These are phyloP conservation scores for Trachymyrmex cornetzi DNA, from an alignment of 1,140 invertebrate species.

Conservation along the genomic window DNA sequence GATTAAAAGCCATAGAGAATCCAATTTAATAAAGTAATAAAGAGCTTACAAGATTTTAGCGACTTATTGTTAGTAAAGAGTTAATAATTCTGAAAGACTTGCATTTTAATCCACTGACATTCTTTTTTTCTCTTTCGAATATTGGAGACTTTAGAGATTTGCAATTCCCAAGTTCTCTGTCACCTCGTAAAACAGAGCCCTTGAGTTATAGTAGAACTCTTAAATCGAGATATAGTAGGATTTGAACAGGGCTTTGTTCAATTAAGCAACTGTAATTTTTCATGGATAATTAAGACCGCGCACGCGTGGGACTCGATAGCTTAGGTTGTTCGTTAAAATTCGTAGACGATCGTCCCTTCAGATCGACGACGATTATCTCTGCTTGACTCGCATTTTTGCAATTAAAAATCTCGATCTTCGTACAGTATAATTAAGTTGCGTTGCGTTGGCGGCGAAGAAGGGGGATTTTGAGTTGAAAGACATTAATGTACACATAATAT, in stretches of 20 bases:
- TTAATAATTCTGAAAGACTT: background rate
- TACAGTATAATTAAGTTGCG: conserved; percentile 40
- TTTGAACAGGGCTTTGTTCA: conserved; percentile 22
- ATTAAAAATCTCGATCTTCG: conserved; percentile 62
- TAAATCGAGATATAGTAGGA: conserved; percentile 11
- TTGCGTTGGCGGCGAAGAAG: too few species aligned
- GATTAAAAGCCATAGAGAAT: conserved; percentile 9
- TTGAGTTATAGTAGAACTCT: conserved; percentile 16
- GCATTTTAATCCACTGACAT: background rate
- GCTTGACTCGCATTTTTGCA: conserved; percentile 26
- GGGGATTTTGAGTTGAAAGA: conserved; percentile 13
- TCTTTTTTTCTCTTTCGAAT: background rate
- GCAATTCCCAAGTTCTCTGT: background rate
- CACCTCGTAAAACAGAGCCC: background rate
- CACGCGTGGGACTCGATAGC: conserved; percentile 18
- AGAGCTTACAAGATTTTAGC: background rate
- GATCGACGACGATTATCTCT: conserved; percentile 48
- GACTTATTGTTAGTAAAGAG: conserved; percentile 1
- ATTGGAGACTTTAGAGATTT: background rate
- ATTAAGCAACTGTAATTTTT: conserved; percentile 56
- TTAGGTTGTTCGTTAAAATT: conserved; percentile 46
- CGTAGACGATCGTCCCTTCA: conserved; percentile 48
- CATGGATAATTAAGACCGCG: conserved; percentile 43
- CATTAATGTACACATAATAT: conserved; percentile 30
- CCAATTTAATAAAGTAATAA: conserved; percentile 1